Evolutionary conservation across 2,888 invertebrate genomes (phyloP).

Genomic region (Tenthredo notha): DNA sequence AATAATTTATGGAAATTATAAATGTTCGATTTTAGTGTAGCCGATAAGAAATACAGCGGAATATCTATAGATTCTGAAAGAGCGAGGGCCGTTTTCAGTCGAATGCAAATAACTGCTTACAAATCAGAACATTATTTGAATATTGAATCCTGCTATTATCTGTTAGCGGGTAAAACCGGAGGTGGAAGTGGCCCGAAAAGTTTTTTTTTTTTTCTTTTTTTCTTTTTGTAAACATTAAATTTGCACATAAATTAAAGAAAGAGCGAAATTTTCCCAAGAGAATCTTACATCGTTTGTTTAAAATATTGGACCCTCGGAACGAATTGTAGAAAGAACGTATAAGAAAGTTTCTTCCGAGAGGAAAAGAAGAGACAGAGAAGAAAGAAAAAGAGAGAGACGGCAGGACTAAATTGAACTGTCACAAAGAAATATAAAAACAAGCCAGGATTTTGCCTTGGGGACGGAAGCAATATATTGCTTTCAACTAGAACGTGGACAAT

Average conservation of each 20-base stretch:
- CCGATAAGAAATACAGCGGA: slow-evolving; percentile 22
- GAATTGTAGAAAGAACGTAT: slow-evolving; percentile 10
- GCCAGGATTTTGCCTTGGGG: slow-evolving; percentile 44
- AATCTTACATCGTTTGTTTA: slow-evolving; percentile 35
- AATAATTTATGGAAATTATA: slow-evolving; percentile 18
- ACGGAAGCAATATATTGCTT: slow-evolving; percentile 47
- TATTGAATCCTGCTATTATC: slow-evolving; percentile 38
- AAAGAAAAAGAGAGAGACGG: not conserved
- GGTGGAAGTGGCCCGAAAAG: not conserved
- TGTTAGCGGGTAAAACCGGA: not conserved
- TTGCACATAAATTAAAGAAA: slow-evolving; percentile 44
- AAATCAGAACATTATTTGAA: slow-evolving; percentile 48
- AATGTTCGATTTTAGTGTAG: slow-evolving; percentile 18
- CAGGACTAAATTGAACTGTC: slow-evolving; percentile 52
- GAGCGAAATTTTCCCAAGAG: slow-evolving; percentile 28
- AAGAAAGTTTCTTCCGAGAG: slow-evolving; percentile 47
- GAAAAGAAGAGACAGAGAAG: not conserved
- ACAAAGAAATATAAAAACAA: slow-evolving; percentile 44
- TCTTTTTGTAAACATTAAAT: slow-evolving; percentile 36
- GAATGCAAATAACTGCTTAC: slow-evolving; percentile 36
- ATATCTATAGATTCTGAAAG: not conserved
- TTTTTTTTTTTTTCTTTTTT: not conserved
- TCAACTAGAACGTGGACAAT: slow-evolving; percentile 52
- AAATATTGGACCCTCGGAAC: slow-evolving; percentile 19
- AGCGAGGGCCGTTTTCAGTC: not conserved